Percentiles rank a stretch among this genome's conserved stretches.
These are phyloP conservation scores for Umimayanthus kanabou DNA, from an alignment of 92 coral and sea anemone species.

Conservation along the genomic window DNA sequence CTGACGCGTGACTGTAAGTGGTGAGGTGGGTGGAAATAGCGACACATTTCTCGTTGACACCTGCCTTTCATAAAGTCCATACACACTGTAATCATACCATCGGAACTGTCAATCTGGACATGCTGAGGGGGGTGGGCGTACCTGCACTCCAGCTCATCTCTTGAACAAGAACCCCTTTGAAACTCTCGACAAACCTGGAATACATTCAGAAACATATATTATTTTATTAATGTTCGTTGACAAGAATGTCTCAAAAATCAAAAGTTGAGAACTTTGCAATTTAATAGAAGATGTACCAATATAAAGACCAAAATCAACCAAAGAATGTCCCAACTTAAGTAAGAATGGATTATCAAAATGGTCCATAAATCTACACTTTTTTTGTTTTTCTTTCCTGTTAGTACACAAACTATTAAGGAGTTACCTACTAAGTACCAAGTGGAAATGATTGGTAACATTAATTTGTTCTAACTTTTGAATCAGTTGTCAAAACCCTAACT, in stretches of 20 bases:
- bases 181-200: conserved; percentile 91
- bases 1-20: conserved; percentile 93
- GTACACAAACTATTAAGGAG: too few relatives aligned
- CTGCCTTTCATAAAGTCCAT: conserved; percentile 98
- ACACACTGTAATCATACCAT: conserved; percentile 95
- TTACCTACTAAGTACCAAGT: too few relatives aligned
- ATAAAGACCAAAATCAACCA: too few relatives aligned
- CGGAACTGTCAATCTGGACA: conserved; percentile 76
- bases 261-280: background rate
- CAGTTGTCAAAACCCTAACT: too few relatives aligned
- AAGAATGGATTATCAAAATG: too few relatives aligned
- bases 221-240: too few relatives aligned
- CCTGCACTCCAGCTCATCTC: conserved; percentile 85
- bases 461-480: too few relatives aligned
- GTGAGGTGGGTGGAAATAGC: conserved; percentile 94
- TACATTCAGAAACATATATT: background rate
- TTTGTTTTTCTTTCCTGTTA: too few relatives aligned
- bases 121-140: conserved; percentile 94
- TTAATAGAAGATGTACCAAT: too few relatives aligned
- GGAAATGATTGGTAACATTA: too few relatives aligned
- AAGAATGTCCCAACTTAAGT: too few relatives aligned
- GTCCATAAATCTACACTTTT: too few relatives aligned
- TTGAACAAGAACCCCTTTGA: conserved; percentile 88
- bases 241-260: background rate
- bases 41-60: conserved; percentile 92